Evolutionary conservation across 1,140 invertebrate species (phyloP), one percentile per base, ranked within the genome.

Genomic region (Orchestia grillus): DNA sequence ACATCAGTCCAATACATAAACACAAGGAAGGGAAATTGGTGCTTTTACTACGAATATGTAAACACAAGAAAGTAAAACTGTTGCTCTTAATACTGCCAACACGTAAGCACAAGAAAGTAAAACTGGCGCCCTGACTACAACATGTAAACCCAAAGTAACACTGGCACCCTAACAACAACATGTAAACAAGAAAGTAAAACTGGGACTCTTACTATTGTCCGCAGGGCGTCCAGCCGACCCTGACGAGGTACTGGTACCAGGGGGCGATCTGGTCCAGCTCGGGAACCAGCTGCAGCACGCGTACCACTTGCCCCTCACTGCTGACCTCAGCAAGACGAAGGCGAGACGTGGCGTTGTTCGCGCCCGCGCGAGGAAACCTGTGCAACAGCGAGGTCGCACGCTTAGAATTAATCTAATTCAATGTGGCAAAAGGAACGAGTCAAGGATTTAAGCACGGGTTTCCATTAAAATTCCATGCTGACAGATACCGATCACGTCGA

Each of bases 221-320:
- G 97, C 99, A 98, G 0, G 99, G 98, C 0, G 98, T 99, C 99
- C 99, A 99, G 0, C 99, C 99, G 57, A 98, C 98, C 97, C 99
- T 98, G 0, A 99, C 98, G 96, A 99, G 98, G 97, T 99, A 99
- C 97, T 99, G 99, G 97, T 98, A 98, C 98, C 98, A 99, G 0
- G 99, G 98, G 97, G 99, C 99, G 96, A 99, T 98, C 42, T 98
- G 98, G 45, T 97, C 98, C 23, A 99, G 97, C 3, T 98, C 98
- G 97, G 98, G 98, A 45, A 98, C 98, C 95, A 99, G 97, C 96
- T 98, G 97, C 96, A 98, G 98, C 96, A 98, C 98, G 94, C 98
- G 97, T 97, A 98, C 98, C 95, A 98, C 97, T 92, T 97, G 97
- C 95, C 98, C 98, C 95, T 98, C 98, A 16, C 99, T 97, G 96